These are phyloP conservation scores for Heliconius ismenius DNA, from an alignment of 2,888 invertebrate genomes.

Conservation along the genomic window DNA sequence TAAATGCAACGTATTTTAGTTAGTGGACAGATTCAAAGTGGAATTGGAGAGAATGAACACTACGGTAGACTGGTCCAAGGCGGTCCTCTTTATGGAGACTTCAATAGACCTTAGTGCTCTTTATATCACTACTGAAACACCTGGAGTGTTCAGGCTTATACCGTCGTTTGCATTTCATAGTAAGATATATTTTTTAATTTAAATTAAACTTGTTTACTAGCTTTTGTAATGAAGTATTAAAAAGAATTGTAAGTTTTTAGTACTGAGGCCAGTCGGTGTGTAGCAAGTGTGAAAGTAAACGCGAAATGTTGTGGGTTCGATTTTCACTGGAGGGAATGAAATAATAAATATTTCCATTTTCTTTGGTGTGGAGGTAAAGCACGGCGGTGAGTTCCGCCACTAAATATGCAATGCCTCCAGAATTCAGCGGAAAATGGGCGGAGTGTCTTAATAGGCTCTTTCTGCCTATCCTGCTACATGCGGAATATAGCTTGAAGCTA, in stretches of 20 bases:
- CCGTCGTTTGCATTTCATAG: conserved; percentile 57
- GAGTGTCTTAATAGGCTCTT: not conserved
- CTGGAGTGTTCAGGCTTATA: conserved; percentile 57
- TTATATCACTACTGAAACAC: conserved; percentile 51
- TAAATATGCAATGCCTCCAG: too few species aligned
- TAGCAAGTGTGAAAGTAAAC: not conserved
- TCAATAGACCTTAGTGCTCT: conserved; percentile 61
- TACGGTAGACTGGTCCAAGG: conserved; percentile 57
- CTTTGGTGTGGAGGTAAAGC: not conserved
- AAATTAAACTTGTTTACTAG: too few species aligned
- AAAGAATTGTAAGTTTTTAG: too few species aligned
- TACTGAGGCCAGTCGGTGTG: not conserved
- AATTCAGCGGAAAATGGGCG: not conserved
- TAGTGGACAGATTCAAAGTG: conserved; percentile 57
- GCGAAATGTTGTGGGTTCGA: not conserved
- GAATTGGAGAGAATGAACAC: conserved; percentile 51
- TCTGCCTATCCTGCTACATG: not conserved
- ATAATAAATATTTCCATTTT: not conserved
- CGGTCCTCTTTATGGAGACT: conserved; percentile 63
- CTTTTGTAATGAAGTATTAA: too few species aligned
- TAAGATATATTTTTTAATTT: conserved; percentile 45
- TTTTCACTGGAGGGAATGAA: not conserved
- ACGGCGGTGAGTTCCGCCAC: too few species aligned
- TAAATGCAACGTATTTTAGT: conserved; percentile 46
- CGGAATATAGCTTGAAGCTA: too few species aligned